phyloP scores from a whole-genome alignment of 2,888 invertebrate genomes.

The Drosophila aldrichi region DNA sequence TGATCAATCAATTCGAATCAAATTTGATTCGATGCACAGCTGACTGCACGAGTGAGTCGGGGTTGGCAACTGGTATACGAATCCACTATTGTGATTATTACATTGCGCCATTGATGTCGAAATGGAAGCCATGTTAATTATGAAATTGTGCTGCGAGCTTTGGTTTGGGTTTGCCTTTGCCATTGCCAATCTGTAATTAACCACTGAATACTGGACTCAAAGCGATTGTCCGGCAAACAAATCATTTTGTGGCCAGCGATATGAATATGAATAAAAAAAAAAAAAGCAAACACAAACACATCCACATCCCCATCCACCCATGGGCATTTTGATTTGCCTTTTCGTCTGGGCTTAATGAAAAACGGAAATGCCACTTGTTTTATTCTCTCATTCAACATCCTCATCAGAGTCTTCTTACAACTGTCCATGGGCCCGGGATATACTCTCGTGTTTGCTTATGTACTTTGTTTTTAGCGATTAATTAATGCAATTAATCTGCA shows the following conservation, averaged over 20 bases:
- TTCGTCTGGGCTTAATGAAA: constrained; percentile 77
- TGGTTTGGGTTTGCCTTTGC: not conserved
- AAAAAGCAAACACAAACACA: not conserved
- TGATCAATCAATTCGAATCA: constrained; percentile 85
- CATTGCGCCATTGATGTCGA: constrained; percentile 45
- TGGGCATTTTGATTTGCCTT: constrained; percentile 57
- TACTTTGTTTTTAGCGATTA: constrained; percentile 82
- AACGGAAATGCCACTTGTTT: constrained; percentile 83
- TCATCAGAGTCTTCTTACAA: constrained; percentile 55
- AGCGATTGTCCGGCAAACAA: constrained; percentile 57
- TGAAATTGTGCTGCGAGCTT: constrained; percentile 58
- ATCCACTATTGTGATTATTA: constrained; percentile 53
- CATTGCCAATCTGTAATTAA: constrained; percentile 42
- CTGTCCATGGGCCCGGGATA: constrained; percentile 10
- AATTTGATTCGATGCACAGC: constrained; percentile 67
- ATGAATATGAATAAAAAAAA: constrained; percentile 26
- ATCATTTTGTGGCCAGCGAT: constrained; percentile 54
- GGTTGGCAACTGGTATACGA: constrained; percentile 28
- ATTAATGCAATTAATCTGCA: constrained; percentile 85
- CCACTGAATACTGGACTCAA: constrained; percentile 37
- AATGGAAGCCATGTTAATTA: constrained; percentile 67
- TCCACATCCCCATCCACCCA: constrained; percentile 4
- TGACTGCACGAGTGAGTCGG: constrained; percentile 52
- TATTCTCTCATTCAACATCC: constrained; percentile 50
- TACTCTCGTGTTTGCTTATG: constrained; percentile 55